Evolutionary conservation across 2,888 invertebrate species (phyloP).

Genomic region (Mimumesa dahlbomi): DNA sequence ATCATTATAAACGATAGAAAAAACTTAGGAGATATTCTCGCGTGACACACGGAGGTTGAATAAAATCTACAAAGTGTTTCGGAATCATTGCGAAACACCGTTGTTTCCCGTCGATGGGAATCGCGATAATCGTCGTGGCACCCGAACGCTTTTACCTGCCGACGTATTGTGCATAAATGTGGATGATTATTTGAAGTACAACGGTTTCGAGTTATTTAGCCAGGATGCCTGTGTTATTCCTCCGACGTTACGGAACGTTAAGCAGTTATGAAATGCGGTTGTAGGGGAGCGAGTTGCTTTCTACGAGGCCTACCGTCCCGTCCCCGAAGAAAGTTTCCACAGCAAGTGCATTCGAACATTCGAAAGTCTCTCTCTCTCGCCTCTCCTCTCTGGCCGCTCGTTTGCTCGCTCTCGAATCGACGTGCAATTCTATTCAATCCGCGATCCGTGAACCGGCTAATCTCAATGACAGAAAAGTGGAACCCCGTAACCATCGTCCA

Average conservation of each 20-base stretch:
- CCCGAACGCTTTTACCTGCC: too few species aligned
- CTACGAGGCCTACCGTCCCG: constrained; percentile 71
- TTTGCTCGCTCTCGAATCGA: constrained; percentile 13
- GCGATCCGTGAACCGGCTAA: constrained; percentile 35
- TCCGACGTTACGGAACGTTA: constrained; percentile 76
- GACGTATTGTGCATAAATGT: too few species aligned
- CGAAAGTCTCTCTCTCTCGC: constrained; percentile 69
- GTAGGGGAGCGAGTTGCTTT: constrained; percentile 75
- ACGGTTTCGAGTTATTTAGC: constrained; percentile 41
- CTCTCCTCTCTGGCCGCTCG: constrained; percentile 3
- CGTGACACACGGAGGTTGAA: too few species aligned
- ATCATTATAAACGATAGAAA: too few species aligned
- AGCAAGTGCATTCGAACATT: constrained; percentile 75
- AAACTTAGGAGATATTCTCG: too few species aligned
- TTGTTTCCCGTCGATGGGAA: too few species aligned
- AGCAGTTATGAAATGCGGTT: constrained; percentile 79
- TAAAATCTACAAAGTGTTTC: too few species aligned
- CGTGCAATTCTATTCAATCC: constrained; percentile 66
- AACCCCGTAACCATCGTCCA: neutral
- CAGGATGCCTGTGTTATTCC: constrained; percentile 26
- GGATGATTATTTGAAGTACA: too few species aligned
- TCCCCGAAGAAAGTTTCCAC: constrained; percentile 77
- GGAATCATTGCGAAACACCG: too few species aligned
- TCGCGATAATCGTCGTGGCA: too few species aligned
- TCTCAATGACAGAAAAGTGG: constrained; percentile 11